phyloP scores from a whole-genome alignment of 64 coral and sea anemone genomes.

The Actinia tenebrosa region DNA sequence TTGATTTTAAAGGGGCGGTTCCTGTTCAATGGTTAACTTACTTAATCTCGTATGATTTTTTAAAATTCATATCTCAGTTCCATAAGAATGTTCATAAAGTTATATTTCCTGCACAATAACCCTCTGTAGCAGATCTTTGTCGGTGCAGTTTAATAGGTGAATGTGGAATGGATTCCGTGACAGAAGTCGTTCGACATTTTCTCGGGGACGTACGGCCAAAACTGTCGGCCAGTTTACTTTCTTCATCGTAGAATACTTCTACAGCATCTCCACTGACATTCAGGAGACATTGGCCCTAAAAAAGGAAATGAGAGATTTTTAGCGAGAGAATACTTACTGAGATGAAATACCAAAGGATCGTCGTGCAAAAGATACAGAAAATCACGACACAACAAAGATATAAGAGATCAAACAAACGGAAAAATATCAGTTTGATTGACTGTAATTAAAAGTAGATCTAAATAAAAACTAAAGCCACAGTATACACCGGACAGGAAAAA shows the following conservation, averaged over 20 bases:
- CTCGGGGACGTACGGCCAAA: conserved; percentile 41
- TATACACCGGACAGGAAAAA: too few relatives aligned
- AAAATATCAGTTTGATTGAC: too few relatives aligned
- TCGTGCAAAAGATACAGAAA: too few relatives aligned
- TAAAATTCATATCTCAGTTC: neutral
- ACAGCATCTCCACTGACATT: conserved; percentile 91
- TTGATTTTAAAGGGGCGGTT: too few relatives aligned
- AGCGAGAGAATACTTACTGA: neutral
- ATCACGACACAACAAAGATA: too few relatives aligned
- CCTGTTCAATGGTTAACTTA: too few relatives aligned
- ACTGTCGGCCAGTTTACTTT: conserved; percentile 35
- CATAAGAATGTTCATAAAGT: neutral
- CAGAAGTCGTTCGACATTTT: conserved; percentile 46
- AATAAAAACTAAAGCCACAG: too few relatives aligned
- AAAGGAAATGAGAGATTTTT: neutral
- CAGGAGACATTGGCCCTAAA: conserved; percentile 79
- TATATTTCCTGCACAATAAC: neutral
- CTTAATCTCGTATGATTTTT: neutral
- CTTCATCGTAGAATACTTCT: conserved; percentile 67
- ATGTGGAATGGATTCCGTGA: conserved; percentile 35
- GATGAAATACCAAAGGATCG: neutral
- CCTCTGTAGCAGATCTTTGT: conserved; percentile 58
- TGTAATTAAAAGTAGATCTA: too few relatives aligned
- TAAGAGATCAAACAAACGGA: too few relatives aligned
- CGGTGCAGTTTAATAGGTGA: conserved; percentile 33